A percentile compares a stretch with the other conserved stretches of the same genome.
Conservation (phyloP, 2,888 invertebrate genomes). For the Lapara coniferarum region DNA sequence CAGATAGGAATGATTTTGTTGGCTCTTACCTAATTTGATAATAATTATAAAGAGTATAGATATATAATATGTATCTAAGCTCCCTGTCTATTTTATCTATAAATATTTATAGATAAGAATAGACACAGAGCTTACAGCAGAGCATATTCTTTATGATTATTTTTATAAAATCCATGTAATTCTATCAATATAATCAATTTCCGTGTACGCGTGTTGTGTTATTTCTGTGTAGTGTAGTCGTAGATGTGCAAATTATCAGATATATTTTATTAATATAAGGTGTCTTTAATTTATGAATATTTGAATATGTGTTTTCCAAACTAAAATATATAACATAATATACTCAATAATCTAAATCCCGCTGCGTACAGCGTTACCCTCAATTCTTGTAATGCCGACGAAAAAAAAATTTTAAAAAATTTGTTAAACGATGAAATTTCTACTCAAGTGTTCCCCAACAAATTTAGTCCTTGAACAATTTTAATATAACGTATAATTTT, state of each 20-base stretch:
- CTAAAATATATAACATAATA: too few relatives aligned
- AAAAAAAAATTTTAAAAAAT: neutral
- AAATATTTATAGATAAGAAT: neutral
- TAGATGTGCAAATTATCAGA: too few relatives aligned
- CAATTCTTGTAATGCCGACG: neutral
- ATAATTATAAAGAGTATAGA: neutral
- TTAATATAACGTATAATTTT: slow-evolving; percentile 52
- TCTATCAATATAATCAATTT: too few relatives aligned
- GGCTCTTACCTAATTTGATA: slow-evolving; percentile 16
- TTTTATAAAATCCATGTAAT: neutral
- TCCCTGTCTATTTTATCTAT: too few relatives aligned
- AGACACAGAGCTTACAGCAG: neutral
- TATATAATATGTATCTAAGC: too few relatives aligned
- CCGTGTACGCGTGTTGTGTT: too few relatives aligned
- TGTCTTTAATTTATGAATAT: too few relatives aligned
- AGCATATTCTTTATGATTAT: neutral
- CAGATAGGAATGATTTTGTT: slow-evolving; percentile 20
- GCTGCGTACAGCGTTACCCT: neutral
- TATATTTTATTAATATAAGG: too few relatives aligned
- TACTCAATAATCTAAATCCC: too few relatives aligned
- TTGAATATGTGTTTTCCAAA: too few relatives aligned
- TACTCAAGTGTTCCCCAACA: slow-evolving; percentile 23
- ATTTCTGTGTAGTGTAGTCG: too few relatives aligned
- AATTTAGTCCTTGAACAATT: slow-evolving; percentile 41
- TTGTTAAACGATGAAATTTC: slow-evolving; percentile 25